Conservation (phyloP, 2,888 invertebrate genomes). For the Drosophila histrio region DNA sequence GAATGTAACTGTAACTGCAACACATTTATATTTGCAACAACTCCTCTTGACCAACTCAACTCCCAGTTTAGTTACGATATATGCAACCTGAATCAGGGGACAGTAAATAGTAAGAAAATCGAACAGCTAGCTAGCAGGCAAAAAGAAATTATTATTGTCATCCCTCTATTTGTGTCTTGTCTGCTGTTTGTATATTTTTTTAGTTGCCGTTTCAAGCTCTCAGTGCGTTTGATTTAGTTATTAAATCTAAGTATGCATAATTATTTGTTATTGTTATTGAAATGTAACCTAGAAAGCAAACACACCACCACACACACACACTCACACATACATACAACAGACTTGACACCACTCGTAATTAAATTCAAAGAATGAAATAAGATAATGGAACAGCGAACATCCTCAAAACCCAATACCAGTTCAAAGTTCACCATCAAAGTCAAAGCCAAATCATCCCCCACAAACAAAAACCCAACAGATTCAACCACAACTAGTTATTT, state of each 20-base stretch:
- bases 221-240: slow-evolving; percentile 56
- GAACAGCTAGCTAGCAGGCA: background rate
- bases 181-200: slow-evolving; percentile 50
- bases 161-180: slow-evolving; percentile 33
- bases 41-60: slow-evolving; percentile 27
- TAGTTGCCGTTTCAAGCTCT: slow-evolving; percentile 37
- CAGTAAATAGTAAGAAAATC: slow-evolving; percentile 1
- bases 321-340: slow-evolving; percentile 25
- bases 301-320: slow-evolving; percentile 24
- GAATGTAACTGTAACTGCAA: background rate
- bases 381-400: slow-evolving; percentile 8
- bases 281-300: slow-evolving; percentile 47
- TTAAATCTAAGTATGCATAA: slow-evolving; percentile 65
- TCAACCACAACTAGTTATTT: slow-evolving; percentile 61
- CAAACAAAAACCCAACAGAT: slow-evolving; percentile 26
- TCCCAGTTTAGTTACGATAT: slow-evolving; percentile 51
- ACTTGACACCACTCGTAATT: slow-evolving; percentile 42
- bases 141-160: slow-evolving; percentile 1
- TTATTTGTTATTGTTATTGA: slow-evolving; percentile 81
- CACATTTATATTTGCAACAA: too few relatives aligned
- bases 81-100: slow-evolving; percentile 44
- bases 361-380: background rate
- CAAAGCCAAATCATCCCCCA: slow-evolving; percentile 65
- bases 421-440: slow-evolving; percentile 53
- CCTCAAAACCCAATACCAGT: slow-evolving; percentile 42